Evolutionary conservation across 1,140 invertebrate species (phyloP).

Genomic region (Drosophila guanche): DNA sequence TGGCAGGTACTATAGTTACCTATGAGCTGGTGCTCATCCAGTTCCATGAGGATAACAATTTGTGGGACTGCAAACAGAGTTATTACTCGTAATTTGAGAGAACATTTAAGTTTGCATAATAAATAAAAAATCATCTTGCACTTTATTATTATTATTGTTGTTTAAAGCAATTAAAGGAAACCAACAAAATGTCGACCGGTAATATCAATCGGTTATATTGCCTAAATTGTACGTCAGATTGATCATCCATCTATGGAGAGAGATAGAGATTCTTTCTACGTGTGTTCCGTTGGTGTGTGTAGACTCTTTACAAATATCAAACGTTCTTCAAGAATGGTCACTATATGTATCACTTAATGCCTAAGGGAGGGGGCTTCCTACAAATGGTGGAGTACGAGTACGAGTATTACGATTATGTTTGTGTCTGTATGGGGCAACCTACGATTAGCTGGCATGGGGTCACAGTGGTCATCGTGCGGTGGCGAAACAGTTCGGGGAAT

Average conservation of each 20-base stretch:
- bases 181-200: conserved; percentile 78
- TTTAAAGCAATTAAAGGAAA: conserved; percentile 74
- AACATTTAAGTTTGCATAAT: conserved; percentile 19
- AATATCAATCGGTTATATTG: conserved; percentile 79
- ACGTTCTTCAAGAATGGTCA: conserved; percentile 38
- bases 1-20: conserved; percentile 87
- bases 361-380: conserved; percentile 32
- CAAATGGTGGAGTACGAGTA: conserved; percentile 30
- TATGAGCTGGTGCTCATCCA: conserved; percentile 87
- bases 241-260: conserved; percentile 18
- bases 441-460: conserved; percentile 66
- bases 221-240: conserved; percentile 56
- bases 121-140: conserved; percentile 57
- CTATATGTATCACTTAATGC: conserved; percentile 33
- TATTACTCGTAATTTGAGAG: conserved; percentile 44
- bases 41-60: conserved; percentile 73
- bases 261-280: conserved; percentile 65
- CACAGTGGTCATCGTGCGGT: conserved; percentile 33
- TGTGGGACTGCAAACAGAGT: conserved; percentile 68
- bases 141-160: conserved; percentile 62
- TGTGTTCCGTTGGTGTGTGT: conserved; percentile 45
- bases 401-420: conserved; percentile 4
- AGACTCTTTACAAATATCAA: conserved; percentile 61
- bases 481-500: conserved; percentile 38
- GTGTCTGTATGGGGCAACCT: conserved; percentile 32